Percentiles rank a stretch among this genome's conserved stretches.
Conservation (phyloP, 2,113 vertebrate genomes). For the Anarrhichthys ocellatus region DNA sequence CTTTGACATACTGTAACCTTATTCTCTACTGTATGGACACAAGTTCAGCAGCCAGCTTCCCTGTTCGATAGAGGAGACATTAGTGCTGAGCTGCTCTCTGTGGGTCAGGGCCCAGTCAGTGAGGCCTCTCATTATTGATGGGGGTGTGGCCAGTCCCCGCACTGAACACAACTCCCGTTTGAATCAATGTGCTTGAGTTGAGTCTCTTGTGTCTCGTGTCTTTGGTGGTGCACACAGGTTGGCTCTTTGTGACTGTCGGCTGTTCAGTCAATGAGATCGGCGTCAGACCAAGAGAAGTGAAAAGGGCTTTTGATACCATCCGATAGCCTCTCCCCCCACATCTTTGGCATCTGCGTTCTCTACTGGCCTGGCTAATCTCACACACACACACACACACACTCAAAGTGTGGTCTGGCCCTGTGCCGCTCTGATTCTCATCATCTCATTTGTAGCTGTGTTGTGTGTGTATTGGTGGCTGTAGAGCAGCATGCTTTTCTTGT, state of each 20-base stretch:
- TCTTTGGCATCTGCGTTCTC: slow-evolving; percentile 62
- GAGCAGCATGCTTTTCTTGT: slow-evolving; percentile 3
- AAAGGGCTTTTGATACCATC: slow-evolving; percentile 55
- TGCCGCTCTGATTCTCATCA: slow-evolving; percentile 44
- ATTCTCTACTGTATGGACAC: not conserved
- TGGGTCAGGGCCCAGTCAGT: not conserved
- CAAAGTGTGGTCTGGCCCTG: slow-evolving; percentile 22
- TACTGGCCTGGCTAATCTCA: slow-evolving; percentile 54
- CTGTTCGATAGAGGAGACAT: not conserved
- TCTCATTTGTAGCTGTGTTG: slow-evolving; percentile 17
- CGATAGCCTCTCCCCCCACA: slow-evolving; percentile 46
- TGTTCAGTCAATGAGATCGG: slow-evolving; percentile 41
- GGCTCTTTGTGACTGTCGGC: slow-evolving; percentile 19
- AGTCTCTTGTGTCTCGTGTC: not conserved
- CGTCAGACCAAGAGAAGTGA: slow-evolving; percentile 50
- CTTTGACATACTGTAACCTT: not conserved
- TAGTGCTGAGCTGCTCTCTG: not conserved
- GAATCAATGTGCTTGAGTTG: not conserved
- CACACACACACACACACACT: slow-evolving; percentile 30
- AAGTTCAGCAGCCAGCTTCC: not conserved
- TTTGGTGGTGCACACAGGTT: not conserved
- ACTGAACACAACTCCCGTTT: not conserved
- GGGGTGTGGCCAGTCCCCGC: no score
- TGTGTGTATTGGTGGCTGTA: slow-evolving; percentile 29
- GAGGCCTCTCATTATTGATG: not conserved